Percentiles rank a stretch among this genome's conserved stretches.
Conservation (phyloP, 1,140 invertebrate species). For the Caenorhabditis tropicalis region DNA sequence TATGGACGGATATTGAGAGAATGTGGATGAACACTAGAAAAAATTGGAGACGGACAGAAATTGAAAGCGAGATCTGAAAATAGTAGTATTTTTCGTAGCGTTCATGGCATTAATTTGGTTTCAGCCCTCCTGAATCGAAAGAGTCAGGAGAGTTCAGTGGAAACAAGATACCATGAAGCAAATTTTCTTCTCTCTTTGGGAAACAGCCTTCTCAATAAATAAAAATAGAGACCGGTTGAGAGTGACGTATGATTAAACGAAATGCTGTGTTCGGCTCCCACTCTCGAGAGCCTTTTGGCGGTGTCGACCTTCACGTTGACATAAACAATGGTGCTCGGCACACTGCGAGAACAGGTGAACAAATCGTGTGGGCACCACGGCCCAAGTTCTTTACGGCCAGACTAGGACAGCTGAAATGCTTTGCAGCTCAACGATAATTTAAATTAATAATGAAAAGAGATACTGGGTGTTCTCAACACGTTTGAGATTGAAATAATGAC, state of each 20-base stretch:
- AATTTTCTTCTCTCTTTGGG: no score
- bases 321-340: background rate
- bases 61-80: constrained; percentile 31
- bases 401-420: background rate
- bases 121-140: background rate
- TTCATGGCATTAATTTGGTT: background rate
- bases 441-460: constrained; percentile 16
- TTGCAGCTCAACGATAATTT: background rate
- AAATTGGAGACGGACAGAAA: background rate
- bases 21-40: constrained; percentile 10
- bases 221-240: background rate
- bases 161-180: background rate
- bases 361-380: background rate
- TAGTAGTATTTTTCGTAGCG: constrained; percentile 1
- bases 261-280: background rate
- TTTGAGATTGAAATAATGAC: no score
- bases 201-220: background rate
- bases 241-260: constrained; percentile 22
- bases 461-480: background rate
- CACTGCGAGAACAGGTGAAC: constrained; percentile 26
- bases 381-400: background rate
- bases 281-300: background rate
- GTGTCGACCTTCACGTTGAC: background rate
- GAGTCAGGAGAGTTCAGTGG: background rate
- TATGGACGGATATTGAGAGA: constrained; percentile 20